These are phyloP conservation scores for Picus viridis DNA, from an alignment of 2,797 vertebrate species.

Conservation along the genomic window DNA sequence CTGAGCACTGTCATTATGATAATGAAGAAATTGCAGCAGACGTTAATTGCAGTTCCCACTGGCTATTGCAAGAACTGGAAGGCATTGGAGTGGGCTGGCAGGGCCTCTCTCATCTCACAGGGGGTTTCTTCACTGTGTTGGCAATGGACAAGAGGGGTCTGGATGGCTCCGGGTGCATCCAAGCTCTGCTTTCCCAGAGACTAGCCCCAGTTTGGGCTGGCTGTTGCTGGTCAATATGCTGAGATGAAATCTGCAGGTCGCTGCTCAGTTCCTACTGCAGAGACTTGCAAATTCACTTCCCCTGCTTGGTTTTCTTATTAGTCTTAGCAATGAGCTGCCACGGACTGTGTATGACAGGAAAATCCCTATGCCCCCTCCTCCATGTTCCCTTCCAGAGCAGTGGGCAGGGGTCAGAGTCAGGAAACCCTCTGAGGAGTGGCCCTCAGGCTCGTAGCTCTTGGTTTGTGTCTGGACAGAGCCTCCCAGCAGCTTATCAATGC, in stretches of 20 bases:
- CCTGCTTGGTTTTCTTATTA: not conserved
- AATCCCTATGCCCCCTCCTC: not conserved
- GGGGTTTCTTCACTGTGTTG: not conserved
- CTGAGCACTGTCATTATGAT: constrained; percentile 72
- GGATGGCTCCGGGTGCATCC: not conserved
- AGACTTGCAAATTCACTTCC: not conserved
- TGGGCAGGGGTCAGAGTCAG: too few relatives aligned
- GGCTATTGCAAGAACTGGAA: constrained; percentile 23
- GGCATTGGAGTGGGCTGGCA: not conserved
- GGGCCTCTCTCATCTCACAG: not conserved
- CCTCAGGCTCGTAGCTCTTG: not conserved
- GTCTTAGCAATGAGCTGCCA: fast-evolving
- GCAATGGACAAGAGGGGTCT: not conserved
- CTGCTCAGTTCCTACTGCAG: not conserved
- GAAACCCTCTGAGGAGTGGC: fast-evolving
- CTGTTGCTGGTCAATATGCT: fast-evolving
- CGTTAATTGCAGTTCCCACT: constrained; percentile 62
- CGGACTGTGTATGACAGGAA: not conserved
- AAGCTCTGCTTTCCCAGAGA: not conserved
- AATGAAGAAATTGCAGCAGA: constrained; percentile 76
- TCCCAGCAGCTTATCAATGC: not conserved
- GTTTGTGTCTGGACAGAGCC: fast-evolving
- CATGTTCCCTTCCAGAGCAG: fast-evolving
- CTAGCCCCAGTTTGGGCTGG: not conserved
- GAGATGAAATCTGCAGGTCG: not conserved